phyloP scores from a whole-genome alignment of 2,113 vertebrate genomes.

The Forbesichthys agassizii region DNA sequence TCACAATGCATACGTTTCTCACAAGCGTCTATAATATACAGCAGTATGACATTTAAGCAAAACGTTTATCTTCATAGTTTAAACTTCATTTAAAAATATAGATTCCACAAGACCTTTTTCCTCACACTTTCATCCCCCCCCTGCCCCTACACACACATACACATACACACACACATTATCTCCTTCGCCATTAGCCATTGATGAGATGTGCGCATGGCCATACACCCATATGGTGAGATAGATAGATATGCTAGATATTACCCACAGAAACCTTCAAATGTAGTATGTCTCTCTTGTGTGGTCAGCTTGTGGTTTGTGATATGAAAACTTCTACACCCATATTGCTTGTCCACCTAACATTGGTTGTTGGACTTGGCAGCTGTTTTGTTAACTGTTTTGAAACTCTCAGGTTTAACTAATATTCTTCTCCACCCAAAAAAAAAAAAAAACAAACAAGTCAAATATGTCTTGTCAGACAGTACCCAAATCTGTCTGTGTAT shows the following conservation, averaged over 20 bases:
- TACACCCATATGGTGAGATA: not conserved
- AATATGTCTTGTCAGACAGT: not conserved
- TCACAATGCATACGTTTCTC: no score
- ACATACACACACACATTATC: not conserved
- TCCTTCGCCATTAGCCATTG: not conserved
- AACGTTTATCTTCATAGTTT: no score
- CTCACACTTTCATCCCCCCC: no score
- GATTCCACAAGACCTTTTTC: no score
- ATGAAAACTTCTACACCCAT: slow-evolving; percentile 26
- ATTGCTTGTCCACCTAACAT: slow-evolving; percentile 25
- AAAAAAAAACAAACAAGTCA: not conserved
- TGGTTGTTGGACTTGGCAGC: not conserved
- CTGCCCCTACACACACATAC: no score
- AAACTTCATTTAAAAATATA: no score
- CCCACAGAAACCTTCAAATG: no score
- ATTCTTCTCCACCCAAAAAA: not conserved
- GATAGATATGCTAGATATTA: no score
- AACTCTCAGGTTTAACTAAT: not conserved
- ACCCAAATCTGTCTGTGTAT: slow-evolving; percentile 3
- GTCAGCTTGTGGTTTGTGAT: slow-evolving; percentile 1
- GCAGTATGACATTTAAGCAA: no score
- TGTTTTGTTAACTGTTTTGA: no score
- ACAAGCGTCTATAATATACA: no score
- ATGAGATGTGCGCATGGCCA: not conserved
- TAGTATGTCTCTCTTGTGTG: slow-evolving; percentile 17